These are phyloP conservation scores for Discoglossus pictus DNA, from an alignment of 2,797 vertebrate species.

Conservation along the genomic window DNA sequence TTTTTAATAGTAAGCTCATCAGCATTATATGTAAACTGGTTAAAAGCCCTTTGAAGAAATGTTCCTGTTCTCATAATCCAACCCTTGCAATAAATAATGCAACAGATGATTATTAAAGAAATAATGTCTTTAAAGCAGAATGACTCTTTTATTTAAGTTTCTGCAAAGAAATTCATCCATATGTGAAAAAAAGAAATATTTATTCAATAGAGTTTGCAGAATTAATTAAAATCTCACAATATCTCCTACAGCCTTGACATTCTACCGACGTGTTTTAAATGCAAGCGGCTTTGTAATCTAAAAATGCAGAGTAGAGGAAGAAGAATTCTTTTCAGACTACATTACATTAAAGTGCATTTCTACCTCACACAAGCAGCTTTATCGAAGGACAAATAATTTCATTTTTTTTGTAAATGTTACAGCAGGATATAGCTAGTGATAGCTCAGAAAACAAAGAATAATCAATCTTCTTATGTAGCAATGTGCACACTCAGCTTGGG, in stretches of 20 bases:
- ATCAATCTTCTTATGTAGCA: slow-evolving; percentile 1
- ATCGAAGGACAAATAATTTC: slow-evolving; percentile 10
- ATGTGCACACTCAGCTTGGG: not conserved
- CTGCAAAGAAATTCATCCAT: too few relatives aligned
- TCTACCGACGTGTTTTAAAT: not conserved
- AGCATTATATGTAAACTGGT: too few relatives aligned
- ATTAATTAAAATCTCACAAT: slow-evolving; percentile 37
- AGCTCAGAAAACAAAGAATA: slow-evolving; percentile 1
- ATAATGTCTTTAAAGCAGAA: too few relatives aligned
- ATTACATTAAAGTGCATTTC: slow-evolving; percentile 16
- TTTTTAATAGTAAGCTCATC: too few relatives aligned
- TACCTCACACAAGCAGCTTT: slow-evolving; percentile 1
- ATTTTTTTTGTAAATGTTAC: slow-evolving; percentile 24
- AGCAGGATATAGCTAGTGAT: slow-evolving; percentile 1
- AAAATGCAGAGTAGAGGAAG: slow-evolving; percentile 1
- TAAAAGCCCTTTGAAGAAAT: too few relatives aligned
- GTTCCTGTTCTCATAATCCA: too few relatives aligned
- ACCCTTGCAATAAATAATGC: too few relatives aligned
- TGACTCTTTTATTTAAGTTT: too few relatives aligned
- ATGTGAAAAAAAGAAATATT: not conserved
- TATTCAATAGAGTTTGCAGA: slow-evolving; percentile 7
- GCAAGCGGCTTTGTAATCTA: slow-evolving; percentile 15
- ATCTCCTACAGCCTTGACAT: slow-evolving; percentile 31
- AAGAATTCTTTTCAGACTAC: not conserved
- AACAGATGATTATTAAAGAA: too few relatives aligned